Conservation (phyloP, 2,797 vertebrate genomes). For the Ambastaia sidthimunki region DNA sequence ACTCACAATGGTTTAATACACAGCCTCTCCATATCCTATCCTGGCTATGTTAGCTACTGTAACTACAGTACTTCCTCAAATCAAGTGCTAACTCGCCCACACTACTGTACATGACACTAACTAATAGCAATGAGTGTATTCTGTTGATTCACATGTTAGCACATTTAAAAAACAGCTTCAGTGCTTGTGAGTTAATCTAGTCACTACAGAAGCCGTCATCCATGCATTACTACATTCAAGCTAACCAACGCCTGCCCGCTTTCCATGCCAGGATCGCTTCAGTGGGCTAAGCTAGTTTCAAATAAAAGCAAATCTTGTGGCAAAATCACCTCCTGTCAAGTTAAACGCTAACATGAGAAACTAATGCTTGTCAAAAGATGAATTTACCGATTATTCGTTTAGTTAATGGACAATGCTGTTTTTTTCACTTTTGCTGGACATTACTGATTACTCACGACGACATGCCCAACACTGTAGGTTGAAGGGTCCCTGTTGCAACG, state of each 20-base stretch:
- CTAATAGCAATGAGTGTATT: neutral
- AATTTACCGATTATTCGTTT: conserved; percentile 38
- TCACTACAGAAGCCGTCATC: neutral
- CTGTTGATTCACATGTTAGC: neutral
- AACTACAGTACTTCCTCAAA: conserved; percentile 28
- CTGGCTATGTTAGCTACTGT: neutral
- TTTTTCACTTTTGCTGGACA: conserved; percentile 31
- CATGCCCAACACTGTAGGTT: conserved; percentile 29
- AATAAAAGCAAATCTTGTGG: conserved; percentile 21
- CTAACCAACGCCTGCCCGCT: conserved; percentile 5
- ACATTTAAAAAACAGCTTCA: neutral
- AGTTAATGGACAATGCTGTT: conserved; percentile 21
- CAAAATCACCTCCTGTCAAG: conserved; percentile 12
- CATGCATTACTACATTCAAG: neutral
- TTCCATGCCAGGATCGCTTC: neutral
- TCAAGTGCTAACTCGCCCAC: conserved; percentile 1
- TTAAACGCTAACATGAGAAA: neutral
- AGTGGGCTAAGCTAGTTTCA: conserved; percentile 32
- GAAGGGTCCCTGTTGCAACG: conserved; percentile 23
- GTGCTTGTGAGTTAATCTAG: neutral
- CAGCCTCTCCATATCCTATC: neutral
- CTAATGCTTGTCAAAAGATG: neutral
- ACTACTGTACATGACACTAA: conserved; percentile 1
- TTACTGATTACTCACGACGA: conserved; percentile 40
- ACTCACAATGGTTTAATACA: neutral